Conservation (phyloP, 2,888 invertebrate genomes). For the Cerastis leucographa region DNA sequence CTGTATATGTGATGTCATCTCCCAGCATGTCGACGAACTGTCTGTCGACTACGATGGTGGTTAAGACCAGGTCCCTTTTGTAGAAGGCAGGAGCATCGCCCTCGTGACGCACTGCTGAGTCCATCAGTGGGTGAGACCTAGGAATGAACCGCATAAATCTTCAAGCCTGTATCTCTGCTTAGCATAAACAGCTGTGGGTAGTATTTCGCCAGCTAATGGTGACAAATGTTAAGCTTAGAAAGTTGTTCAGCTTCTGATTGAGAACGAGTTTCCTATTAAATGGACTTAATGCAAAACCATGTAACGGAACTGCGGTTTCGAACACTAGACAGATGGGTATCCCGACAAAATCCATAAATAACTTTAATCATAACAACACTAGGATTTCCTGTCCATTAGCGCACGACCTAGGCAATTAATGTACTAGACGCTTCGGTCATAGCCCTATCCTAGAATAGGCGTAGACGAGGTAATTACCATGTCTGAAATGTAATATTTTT, state of each 20-base stretch:
- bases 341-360: conserved; percentile 44
- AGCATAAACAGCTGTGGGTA: background rate
- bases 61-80: conserved; percentile 91
- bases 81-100: conserved; percentile 92
- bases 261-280: conserved; percentile 26
- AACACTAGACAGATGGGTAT: conserved; percentile 28
- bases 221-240: conserved; percentile 35
- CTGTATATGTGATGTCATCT: conserved; percentile 89
- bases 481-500: background rate
- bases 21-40: conserved; percentile 90
- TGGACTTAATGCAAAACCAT: conserved; percentile 23
- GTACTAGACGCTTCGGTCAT: conserved; percentile 27
- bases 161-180: conserved; percentile 4
- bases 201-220: conserved; percentile 27
- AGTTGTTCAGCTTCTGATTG: conserved; percentile 22
- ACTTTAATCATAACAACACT: conserved; percentile 39
- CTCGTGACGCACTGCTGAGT: conserved; percentile 92
- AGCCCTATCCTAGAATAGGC: conserved; percentile 14
- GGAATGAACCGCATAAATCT: conserved; percentile 36
- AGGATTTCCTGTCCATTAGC: conserved; percentile 57
- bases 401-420: conserved; percentile 46
- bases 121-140: conserved; percentile 93
- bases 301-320: conserved; percentile 11
- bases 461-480: background rate
- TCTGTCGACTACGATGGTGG: conserved; percentile 91